Base-by-base conservation (phyloP, 2,113 vertebrate species). In the Hymenochirus boettgeri region DNA sequence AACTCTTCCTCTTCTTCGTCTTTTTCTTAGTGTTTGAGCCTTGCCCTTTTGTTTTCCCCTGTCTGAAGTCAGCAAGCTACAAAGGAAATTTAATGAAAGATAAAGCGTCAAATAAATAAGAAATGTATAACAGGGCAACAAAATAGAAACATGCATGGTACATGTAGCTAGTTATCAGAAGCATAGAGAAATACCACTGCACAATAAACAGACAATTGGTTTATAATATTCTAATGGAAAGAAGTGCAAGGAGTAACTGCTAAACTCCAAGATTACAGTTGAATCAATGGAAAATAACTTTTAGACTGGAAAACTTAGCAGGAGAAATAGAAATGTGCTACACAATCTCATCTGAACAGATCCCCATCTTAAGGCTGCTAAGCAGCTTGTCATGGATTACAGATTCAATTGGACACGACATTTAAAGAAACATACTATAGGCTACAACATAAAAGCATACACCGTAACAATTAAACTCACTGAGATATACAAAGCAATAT, bases 41-140 rank as follows among this genome's bases (percentile, higher is more conserved):
- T 75, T 84, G 55, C 5, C 77, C 35, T 86, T 86, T 83, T 80
- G 85, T 1, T 80, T 87, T 83, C 75, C 78, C 74, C 74, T 86
- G 80, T 88, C 82, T 79, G 86, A 85, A 85, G 71, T 74, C 48
- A 90, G 80, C 82, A 89, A 89, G 72, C 87, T 90, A 80, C 74
- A 76, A 69, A 90, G 50, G 50, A 89, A 85, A 10, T 78, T 75
- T 62, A 83, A 85, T 22, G 82, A 76, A 46, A 84, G 75, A 65
- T 85, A 87, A 35, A 90, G 72, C 5, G 82, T 85, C 48, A 89
- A 82, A 55, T 90, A 90, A 57, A 74, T 53, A 9, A 90, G 85
- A 33, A 88, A 89, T 39, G 86, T 46, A 67, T 72, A 88, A 52
- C 88, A 90, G 25, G 71, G 72, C 73, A 79, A 85, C 79, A 88